These are phyloP conservation scores for Nycticebus coucang DNA, from an alignment of 2,113 vertebrate species.

Conservation along the genomic window DNA sequence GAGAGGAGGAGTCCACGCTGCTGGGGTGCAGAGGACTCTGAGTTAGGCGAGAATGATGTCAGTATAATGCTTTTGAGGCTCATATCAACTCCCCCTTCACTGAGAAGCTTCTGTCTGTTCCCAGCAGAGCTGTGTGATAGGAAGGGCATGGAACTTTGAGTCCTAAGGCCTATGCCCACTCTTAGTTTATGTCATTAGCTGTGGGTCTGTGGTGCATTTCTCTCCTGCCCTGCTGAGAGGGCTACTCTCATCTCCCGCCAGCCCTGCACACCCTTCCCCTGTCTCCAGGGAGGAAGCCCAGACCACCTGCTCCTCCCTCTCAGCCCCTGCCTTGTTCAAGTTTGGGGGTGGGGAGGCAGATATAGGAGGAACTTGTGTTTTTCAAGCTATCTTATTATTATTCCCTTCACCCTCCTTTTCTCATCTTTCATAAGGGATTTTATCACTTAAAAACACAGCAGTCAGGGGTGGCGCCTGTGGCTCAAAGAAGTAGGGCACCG, in stretches of 20 bases:
- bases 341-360: not conserved
- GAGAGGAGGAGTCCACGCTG: too few species aligned
- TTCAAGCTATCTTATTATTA: not conserved
- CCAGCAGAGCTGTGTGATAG: not conserved
- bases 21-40: not conserved
- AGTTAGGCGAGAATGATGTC: not conserved
- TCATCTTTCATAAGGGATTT: not conserved
- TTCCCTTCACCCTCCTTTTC: not conserved
- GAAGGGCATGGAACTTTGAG: not conserved
- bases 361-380: not conserved
- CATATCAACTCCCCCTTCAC: not conserved
- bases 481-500: too few species aligned
- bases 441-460: not conserved
- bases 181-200: not conserved
- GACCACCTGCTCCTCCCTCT: not conserved
- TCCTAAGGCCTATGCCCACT: not conserved
- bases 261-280: rapidly evolving
- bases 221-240: not conserved
- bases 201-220: not conserved
- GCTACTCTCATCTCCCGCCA: not conserved
- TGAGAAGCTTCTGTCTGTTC: not conserved
- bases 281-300: rapidly evolving
- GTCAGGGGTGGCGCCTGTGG: not conserved
- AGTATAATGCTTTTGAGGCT: not conserved
- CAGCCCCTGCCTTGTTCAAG: rapidly evolving